Conservation (phyloP, 1,140 invertebrate species). For the Procambarus virginalis region DNA sequence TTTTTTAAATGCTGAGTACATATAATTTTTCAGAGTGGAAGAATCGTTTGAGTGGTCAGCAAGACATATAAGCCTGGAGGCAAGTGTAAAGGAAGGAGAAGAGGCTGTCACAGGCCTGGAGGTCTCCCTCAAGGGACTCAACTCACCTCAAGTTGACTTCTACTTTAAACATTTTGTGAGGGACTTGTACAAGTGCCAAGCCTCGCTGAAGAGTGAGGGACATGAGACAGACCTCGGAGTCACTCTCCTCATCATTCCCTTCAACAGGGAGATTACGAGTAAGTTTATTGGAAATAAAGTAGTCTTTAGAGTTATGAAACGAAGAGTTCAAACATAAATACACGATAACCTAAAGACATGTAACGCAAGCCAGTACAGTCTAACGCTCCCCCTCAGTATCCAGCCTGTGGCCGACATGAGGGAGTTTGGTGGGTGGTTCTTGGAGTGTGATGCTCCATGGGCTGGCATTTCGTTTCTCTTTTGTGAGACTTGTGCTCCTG, state of each 20-base stretch:
- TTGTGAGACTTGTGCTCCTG: too few relatives aligned
- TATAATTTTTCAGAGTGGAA: conserved; percentile 17
- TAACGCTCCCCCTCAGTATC: too few relatives aligned
- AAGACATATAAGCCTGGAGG: conserved; percentile 19
- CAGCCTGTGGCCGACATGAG: too few relatives aligned
- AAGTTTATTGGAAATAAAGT: neutral
- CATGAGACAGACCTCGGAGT: conserved; percentile 24
- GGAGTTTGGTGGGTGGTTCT: too few relatives aligned
- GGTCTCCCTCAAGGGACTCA: neutral
- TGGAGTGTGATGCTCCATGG: too few relatives aligned
- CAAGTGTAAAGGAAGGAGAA: conserved; percentile 1
- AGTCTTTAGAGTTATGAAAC: too few relatives aligned
- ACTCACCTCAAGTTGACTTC: neutral
- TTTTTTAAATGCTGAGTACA: neutral
- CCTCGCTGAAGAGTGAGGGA: neutral
- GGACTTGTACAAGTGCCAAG: conserved; percentile 37
- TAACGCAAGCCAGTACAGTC: too few relatives aligned
- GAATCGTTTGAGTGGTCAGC: conserved; percentile 20
- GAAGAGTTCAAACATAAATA: too few relatives aligned
- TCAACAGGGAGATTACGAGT: conserved; percentile 59
- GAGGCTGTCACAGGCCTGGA: conserved; percentile 33
- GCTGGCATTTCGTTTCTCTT: too few relatives aligned
- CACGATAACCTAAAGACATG: too few relatives aligned
- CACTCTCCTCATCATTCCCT: conserved; percentile 32
- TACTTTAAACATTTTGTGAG: conserved; percentile 35